Conservation (phyloP, 1,140 invertebrate species). For the Anagrus nilaparvatae region DNA sequence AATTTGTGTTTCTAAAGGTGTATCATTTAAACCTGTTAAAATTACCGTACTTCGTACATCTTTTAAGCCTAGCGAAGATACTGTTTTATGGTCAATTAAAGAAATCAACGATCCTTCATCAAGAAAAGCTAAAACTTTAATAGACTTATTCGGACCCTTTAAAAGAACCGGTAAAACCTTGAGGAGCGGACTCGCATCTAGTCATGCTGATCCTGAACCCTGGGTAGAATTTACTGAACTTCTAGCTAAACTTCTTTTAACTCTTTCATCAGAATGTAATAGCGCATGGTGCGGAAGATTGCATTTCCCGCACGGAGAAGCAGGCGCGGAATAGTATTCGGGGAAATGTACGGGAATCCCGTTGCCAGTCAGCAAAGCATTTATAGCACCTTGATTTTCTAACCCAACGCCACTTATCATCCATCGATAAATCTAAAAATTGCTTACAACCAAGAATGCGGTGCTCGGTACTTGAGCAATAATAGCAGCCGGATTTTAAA, state of each 20-base stretch:
- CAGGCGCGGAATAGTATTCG: too few relatives aligned
- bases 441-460: too few relatives aligned
- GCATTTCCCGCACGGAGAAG: neutral
- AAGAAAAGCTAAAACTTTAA: slow-evolving; percentile 13
- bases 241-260: neutral
- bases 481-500: too few relatives aligned
- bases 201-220: neutral
- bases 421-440: too few relatives aligned
- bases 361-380: too few relatives aligned
- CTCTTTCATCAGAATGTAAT: neutral
- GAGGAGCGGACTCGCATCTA: slow-evolving; percentile 1
- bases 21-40: neutral
- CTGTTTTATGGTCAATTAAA: slow-evolving; percentile 12
- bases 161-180: slow-evolving; percentile 15
- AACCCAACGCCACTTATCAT: too few relatives aligned
- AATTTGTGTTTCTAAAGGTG: neutral
- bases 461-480: too few relatives aligned
- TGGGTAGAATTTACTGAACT: neutral
- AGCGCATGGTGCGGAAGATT: neutral
- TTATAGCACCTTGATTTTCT: too few relatives aligned
- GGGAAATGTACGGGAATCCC: too few relatives aligned
- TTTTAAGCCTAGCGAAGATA: slow-evolving; percentile 8
- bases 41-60: neutral
- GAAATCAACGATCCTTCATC: slow-evolving; percentile 20
- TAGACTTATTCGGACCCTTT: neutral